Base-by-base conservation (phyloP, 2,797 vertebrate species). In the Muscicapa striata region DNA sequence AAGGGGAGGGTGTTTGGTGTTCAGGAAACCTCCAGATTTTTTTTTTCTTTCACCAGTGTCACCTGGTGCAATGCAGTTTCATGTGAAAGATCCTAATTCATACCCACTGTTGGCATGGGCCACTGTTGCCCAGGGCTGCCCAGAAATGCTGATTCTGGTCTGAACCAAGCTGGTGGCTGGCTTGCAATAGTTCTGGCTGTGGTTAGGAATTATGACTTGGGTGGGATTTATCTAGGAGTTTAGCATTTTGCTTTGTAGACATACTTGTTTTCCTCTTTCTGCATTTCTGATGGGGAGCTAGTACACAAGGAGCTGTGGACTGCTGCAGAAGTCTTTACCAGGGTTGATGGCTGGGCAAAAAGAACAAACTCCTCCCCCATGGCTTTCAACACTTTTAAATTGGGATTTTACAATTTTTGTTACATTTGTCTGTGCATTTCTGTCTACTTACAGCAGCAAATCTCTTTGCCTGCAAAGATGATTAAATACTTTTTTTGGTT, bases 371-470 rank as follows among this genome's bases (percentile, higher is more conserved):
- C 21, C 22, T 72, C 40, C 46, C 41, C 0, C 0, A 3, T 16
- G 16, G 8, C 34, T 90, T 75, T 68, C 1, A 2, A 27, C 51
- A 73, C 18, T 17, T 90, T 20, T 9, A 32, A 69, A 79, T 34
- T 0, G 0, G 16, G n/a, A 26, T 46, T 92, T 78, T 66, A 14
- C 14, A 18, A 5, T 17, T 43, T 24, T 18, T 64, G 3, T 45
- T 63, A 6, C 3, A 13, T 38, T 72, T 84, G 3, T 40, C 34
- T 30, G 16, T 27, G 36, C 48, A 13, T 87, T 67, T 87, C 64
- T 67, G 11, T 43, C 61, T 57, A 6, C 11, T 12, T 75, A 27
- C 6, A 26, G 11, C 57, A 41, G 36, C 24, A 66, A 23, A 61
- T 79, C 41, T 76, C 32, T 24, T 14, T 57, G 13, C n/a, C 41